Conservation (phyloP, 2,113 vertebrate genomes). For the Sceloporus tristichus region DNA sequence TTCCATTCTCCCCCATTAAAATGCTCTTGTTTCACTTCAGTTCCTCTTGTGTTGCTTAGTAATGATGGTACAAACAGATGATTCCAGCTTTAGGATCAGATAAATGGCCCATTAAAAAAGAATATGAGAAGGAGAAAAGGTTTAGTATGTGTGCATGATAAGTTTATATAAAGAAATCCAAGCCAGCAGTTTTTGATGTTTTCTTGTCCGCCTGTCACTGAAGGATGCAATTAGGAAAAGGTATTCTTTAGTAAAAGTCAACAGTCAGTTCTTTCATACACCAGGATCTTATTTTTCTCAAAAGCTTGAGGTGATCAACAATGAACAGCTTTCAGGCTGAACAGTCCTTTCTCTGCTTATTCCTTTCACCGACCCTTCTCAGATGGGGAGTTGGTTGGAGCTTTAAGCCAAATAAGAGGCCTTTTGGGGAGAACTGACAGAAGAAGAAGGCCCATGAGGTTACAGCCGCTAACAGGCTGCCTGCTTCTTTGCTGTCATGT, state of each 20-base stretch:
- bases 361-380: background rate
- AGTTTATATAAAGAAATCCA: conserved; percentile 19
- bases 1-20: background rate
- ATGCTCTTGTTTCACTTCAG: conserved; percentile 39
- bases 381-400: background rate
- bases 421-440: background rate
- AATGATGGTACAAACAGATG: conserved; percentile 38
- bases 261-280: background rate
- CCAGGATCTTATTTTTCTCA: too few species aligned
- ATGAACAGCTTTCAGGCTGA: background rate
- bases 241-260: background rate
- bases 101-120: conserved; percentile 31
- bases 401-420: background rate
- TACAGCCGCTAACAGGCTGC: background rate
- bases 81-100: conserved; percentile 21
- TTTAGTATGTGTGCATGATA: background rate
- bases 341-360: background rate
- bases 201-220: background rate
- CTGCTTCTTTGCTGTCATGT: background rate
- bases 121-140: conserved; percentile 6
- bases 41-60: conserved; percentile 48
- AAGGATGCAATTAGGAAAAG: background rate
- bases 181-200: conserved; percentile 41
- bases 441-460: background rate
- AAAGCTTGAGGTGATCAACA: background rate